Conservation (phyloP, 2,888 invertebrate genomes). For the Oscheius onirici region DNA sequence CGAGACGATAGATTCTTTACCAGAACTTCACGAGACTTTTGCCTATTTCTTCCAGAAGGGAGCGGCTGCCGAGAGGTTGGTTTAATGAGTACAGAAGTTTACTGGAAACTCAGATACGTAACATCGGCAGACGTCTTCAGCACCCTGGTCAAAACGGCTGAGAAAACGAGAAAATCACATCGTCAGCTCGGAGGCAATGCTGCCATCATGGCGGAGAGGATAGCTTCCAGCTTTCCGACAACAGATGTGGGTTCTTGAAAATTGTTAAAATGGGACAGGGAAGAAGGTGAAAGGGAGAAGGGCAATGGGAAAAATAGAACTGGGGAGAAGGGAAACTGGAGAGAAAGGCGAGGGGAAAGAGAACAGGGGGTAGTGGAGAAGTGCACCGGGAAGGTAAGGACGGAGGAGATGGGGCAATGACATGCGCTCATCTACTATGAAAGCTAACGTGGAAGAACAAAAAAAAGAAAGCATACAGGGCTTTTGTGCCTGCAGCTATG, state of each 20-base stretch:
- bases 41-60: slow-evolving; percentile 73
- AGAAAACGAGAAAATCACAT: slow-evolving; percentile 62
- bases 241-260: slow-evolving; percentile 48
- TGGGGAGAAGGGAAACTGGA: no score
- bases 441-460: no score
- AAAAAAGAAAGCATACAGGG: no score
- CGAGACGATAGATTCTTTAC: slow-evolving; percentile 49
- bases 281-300: no score
- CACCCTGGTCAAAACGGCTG: slow-evolving; percentile 54
- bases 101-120: slow-evolving; percentile 57
- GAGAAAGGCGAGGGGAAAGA: no score
- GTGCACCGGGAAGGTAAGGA: no score
- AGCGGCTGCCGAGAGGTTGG: slow-evolving; percentile 73
- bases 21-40: slow-evolving; percentile 73
- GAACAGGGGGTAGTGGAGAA: no score
- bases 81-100: neutral
- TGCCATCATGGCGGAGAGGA: slow-evolving; percentile 73
- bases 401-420: no score
- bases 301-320: no score
- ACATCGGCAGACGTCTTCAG: slow-evolving; percentile 62
- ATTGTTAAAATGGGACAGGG: neutral
- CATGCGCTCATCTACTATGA: no score
- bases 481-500: no score
- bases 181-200: slow-evolving; percentile 75
- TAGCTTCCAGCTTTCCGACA: slow-evolving; percentile 72